Evolutionary conservation across 2,797 vertebrate genomes (phyloP).

Genomic region (Leptodactylus fallax): DNA sequence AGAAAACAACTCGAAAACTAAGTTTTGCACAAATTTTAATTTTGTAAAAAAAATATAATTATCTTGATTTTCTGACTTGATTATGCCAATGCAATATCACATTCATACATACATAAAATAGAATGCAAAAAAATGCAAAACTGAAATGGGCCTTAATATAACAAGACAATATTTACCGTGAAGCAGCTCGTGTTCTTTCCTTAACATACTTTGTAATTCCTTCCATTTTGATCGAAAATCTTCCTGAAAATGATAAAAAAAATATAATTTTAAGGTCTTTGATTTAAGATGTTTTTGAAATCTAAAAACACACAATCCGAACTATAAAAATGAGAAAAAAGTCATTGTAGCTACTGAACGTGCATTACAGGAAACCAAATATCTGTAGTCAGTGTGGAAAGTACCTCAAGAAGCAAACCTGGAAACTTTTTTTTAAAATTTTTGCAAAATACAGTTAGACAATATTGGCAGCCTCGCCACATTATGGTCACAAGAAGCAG

Average conservation of each 20-base stretch:
- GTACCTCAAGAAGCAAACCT: neutral
- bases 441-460: constrained; percentile 1
- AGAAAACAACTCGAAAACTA: neutral
- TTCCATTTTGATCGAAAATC: constrained; percentile 83
- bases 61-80: neutral
- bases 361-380: constrained; percentile 36
- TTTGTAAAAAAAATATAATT: neutral
- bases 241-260: constrained; percentile 76
- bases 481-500: neutral
- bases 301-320: neutral
- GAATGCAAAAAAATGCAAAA: neutral
- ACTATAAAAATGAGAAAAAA: neutral
- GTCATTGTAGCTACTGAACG: neutral
- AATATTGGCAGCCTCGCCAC: neutral
- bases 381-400: neutral
- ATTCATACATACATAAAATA: neutral
- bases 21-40: neutral
- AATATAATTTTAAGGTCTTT: neutral
- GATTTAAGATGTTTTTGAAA: neutral
- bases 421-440: neutral
- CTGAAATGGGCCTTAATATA: accelerated
- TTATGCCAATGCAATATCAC: too few relatives aligned
- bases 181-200: constrained; percentile 84
- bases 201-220: constrained; percentile 84
- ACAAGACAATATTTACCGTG: constrained; percentile 76